Base-by-base conservation (phyloP, 1,140 invertebrate species). In the Platorchestia sp. region DNA sequence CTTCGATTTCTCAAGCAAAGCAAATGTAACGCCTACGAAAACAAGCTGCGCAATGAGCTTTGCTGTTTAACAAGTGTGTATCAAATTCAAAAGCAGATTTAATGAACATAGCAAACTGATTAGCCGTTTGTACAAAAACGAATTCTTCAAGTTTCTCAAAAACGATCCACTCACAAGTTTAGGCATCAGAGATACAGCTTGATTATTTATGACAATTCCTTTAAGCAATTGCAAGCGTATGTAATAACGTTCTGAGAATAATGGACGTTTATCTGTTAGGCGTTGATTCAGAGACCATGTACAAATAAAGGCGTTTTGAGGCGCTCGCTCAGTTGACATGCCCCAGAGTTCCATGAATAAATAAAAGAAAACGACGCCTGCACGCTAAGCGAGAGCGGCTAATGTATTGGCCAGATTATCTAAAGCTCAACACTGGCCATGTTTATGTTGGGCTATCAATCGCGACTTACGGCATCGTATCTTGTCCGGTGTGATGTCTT, bases 391-490 rank as follows among this genome's bases (percentile, higher is more conserved):
- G 3, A 93, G 91, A 47, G 91, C 43, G 45, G 36, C 44, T 93
- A 93, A 93, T 93, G 91, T 93, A 93, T 93, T 93, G 91, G 91
- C 45, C 41, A 93, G 91, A 93, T 47, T 93, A 93, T 93, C 91
- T 45, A 47, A 93, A 93, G 44, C 45, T 45, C 91, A 47, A 47
- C 91, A 93, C 43, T 45, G 91, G 43, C 91, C 43, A 47, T 45
- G 91, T 93, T 93, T 93, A 93, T 93, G 91, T 47, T 93, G 45
- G 36, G 87, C 91, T 44, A 47, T 45, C 43, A 45, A 93, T 45
- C 45, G 44, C 91, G 45, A 93, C 91, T 93, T 93, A 93, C 91
- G 91, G n/a, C 91, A 93, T 47, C 91, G 45, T 93, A 93, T 93
- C 91, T 93, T 93, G 45, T 47, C 44, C 91, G 10, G 40, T 45